Evolutionary conservation across 1,140 invertebrate species (phyloP).

Genomic region (Calephelis virginiensis): DNA sequence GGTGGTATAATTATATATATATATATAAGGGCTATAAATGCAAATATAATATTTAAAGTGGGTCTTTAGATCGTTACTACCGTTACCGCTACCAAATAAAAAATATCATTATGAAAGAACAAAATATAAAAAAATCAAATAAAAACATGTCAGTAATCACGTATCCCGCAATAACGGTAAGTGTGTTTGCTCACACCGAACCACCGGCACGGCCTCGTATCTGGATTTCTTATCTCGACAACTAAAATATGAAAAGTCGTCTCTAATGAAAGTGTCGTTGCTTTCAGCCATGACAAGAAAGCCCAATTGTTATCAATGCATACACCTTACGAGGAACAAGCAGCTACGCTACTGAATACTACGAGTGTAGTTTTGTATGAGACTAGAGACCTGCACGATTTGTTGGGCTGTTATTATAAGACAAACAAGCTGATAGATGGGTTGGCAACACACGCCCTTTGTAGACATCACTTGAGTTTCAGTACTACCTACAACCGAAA

Average conservation of each 20-base stretch:
- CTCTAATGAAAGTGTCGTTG: constrained; percentile 21
- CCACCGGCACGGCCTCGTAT: neutral
- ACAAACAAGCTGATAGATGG: too few relatives aligned
- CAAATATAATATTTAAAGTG: too few relatives aligned
- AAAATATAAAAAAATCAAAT: neutral
- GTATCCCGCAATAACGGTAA: neutral
- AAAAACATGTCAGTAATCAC: neutral
- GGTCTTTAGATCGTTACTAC: too few relatives aligned
- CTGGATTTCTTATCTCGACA: constrained; percentile 13
- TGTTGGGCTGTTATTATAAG: neutral
- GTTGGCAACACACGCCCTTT: too few relatives aligned
- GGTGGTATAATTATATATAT: too few relatives aligned
- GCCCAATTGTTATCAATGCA: constrained; percentile 21
- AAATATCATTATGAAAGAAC: too few relatives aligned
- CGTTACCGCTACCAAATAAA: too few relatives aligned
- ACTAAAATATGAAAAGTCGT: constrained; percentile 14
- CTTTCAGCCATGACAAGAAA: constrained; percentile 24
- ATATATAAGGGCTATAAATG: too few relatives aligned
- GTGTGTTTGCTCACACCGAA: constrained; percentile 4
- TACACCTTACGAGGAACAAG: neutral
- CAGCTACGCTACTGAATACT: neutral
- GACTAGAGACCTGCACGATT: neutral
- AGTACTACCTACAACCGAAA: too few relatives aligned
- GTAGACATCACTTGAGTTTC: too few relatives aligned
- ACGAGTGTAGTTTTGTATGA: neutral